A percentile compares a stretch with the other conserved stretches of the same genome.
phyloP scores from a whole-genome alignment of 2,888 invertebrate species.

The Bugula neritina region DNA sequence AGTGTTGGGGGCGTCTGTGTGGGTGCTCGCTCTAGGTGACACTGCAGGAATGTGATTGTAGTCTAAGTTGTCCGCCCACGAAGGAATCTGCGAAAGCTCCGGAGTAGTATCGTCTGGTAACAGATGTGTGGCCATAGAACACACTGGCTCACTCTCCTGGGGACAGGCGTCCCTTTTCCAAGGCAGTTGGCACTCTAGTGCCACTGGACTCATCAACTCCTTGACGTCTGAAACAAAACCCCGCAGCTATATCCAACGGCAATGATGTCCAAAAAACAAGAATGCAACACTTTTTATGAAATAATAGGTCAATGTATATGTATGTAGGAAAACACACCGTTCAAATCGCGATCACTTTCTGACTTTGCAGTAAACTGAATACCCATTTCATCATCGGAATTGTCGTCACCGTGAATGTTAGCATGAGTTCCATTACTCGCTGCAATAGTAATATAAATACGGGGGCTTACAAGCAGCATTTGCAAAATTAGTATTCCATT shows the following conservation, averaged over 20 bases:
- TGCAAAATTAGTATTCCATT: no score
- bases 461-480: no score
- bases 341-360: not conserved
- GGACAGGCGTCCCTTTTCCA: slow-evolving; percentile 66
- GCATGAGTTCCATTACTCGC: not conserved
- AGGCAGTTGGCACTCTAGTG: slow-evolving; percentile 78
- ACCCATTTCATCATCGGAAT: slow-evolving; percentile 18
- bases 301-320: no score
- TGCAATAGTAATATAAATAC: no score
- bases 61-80: slow-evolving; percentile 91
- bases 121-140: slow-evolving; percentile 34
- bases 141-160: slow-evolving; percentile 33
- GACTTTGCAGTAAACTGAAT: slow-evolving; percentile 9
- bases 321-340: not conserved
- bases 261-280: no score
- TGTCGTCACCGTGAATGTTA: not conserved
- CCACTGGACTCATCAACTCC: slow-evolving; percentile 65
- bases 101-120: slow-evolving; percentile 41
- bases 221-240: not conserved
- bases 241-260: no score
- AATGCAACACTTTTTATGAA: no score
- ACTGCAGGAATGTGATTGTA: slow-evolving; percentile 59
- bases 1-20: not conserved
- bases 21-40: not conserved
- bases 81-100: slow-evolving; percentile 72